Conservation (phyloP, 1,140 invertebrate species). For the Ceratina japonica region DNA sequence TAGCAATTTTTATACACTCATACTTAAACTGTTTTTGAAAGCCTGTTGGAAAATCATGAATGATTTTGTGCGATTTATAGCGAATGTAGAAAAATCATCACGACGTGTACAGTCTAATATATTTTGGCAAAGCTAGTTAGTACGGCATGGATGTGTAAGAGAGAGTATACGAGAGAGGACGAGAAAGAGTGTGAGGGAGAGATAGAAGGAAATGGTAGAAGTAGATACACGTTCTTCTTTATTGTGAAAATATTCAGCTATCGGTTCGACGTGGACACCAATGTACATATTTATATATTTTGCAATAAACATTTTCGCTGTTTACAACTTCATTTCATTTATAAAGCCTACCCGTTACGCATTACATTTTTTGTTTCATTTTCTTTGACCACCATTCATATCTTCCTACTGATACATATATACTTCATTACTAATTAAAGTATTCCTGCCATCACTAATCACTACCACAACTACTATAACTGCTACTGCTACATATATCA, state of each 20-base stretch:
- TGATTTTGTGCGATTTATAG: constrained; percentile 61
- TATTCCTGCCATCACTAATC: constrained; percentile 24
- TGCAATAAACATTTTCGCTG: constrained; percentile 79
- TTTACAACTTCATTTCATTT: constrained; percentile 79
- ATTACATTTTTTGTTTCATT: constrained; percentile 2
- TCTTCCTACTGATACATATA: not conserved
- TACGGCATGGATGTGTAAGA: constrained; percentile 49
- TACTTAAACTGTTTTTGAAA: no score
- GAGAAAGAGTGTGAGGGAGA: constrained; percentile 35
- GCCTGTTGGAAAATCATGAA: not conserved
- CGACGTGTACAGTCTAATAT: constrained; percentile 43
- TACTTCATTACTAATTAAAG: not conserved
- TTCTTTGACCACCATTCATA: not conserved
- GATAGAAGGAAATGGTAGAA: constrained; percentile 51
- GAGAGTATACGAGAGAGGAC: constrained; percentile 22
- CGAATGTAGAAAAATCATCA: constrained; percentile 27
- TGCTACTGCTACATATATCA: constrained; percentile 2
- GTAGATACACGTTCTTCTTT: constrained; percentile 62
- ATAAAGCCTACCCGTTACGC: constrained; percentile 66
- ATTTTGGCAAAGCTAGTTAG: constrained; percentile 55
- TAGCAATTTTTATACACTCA: not conserved
- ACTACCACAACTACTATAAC: constrained; percentile 18
- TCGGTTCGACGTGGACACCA: constrained; percentile 76
- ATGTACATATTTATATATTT: constrained; percentile 77
- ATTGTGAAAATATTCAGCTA: constrained; percentile 77